These are phyloP conservation scores for Enteromius thamalakanensis DNA, from an alignment of 2,797 vertebrate genomes.

Conservation along the genomic window DNA sequence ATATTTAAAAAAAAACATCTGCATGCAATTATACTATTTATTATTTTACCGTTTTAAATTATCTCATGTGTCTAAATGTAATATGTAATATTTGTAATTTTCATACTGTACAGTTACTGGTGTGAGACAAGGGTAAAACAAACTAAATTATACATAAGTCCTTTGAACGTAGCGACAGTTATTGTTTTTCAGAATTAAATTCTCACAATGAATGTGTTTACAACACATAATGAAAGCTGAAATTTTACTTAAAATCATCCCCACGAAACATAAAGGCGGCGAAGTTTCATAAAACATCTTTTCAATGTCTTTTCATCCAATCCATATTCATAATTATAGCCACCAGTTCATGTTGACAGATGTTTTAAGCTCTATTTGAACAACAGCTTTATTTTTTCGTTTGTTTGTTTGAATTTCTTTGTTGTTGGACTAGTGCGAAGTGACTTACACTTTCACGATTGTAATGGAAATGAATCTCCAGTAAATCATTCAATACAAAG, in stretches of 20 bases:
- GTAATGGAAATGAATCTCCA: slow-evolving; percentile 26
- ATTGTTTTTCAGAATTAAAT: neutral
- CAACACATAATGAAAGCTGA: neutral
- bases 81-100: neutral
- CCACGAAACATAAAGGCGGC: neutral
- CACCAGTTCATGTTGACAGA: slow-evolving; percentile 4
- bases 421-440: neutral
- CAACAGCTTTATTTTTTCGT: slow-evolving; percentile 2
- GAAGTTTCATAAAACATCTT: neutral
- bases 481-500: slow-evolving; percentile 1
- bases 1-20: neutral
- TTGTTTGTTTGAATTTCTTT: neutral
- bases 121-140: neutral
- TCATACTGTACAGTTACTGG: neutral
- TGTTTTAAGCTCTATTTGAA: slow-evolving; percentile 7
- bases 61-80: neutral
- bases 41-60: neutral
- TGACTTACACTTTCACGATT: slow-evolving; percentile 5
- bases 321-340: neutral
- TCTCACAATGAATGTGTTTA: neutral
- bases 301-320: neutral
- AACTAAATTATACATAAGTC: too few species aligned
- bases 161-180: neutral
- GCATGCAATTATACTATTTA: neutral
- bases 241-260: neutral